Conservation (phyloP, 2,888 invertebrate species). For the Lathronympha strigana region DNA sequence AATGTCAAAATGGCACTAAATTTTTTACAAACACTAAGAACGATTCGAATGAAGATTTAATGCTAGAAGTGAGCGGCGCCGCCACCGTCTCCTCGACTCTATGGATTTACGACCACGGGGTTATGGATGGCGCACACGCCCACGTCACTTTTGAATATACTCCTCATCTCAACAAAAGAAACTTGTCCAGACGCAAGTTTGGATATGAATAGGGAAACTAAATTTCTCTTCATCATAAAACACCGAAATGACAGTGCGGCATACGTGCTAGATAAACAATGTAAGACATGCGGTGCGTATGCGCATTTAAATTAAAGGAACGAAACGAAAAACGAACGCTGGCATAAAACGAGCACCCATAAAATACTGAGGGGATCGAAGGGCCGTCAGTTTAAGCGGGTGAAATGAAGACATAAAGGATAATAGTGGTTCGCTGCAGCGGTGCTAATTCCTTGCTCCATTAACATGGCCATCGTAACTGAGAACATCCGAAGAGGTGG, state of each 20-base stretch:
- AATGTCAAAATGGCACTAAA: constrained; percentile 54
- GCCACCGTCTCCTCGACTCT: constrained; percentile 53
- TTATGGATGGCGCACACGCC: constrained; percentile 58
- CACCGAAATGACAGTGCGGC: constrained; percentile 39
- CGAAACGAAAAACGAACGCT: constrained; percentile 37
- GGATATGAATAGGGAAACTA: constrained; percentile 44
- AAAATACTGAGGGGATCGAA: constrained; percentile 47
- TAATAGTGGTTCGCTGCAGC: constrained; percentile 60
- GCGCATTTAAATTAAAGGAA: constrained; percentile 41
- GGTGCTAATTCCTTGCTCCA: constrained; percentile 70
- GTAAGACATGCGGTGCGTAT: constrained; percentile 38
- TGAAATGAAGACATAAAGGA: constrained; percentile 72
- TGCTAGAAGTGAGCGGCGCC: constrained; percentile 51
- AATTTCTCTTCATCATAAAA: constrained; percentile 43
- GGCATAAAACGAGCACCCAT: constrained; percentile 47
- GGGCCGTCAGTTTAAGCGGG: constrained; percentile 55
- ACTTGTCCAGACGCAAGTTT: constrained; percentile 43
- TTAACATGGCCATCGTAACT: constrained; percentile 68
- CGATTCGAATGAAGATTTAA: constrained; percentile 57
- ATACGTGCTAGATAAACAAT: constrained; percentile 42
- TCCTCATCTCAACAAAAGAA: constrained; percentile 43
- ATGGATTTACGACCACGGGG: constrained; percentile 59
- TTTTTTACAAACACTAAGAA: constrained; percentile 61
- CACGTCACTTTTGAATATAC: constrained; percentile 47
- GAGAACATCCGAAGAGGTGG: constrained; percentile 56